Conservation (phyloP, 1,140 invertebrate species). For the Dinoponera quadriceps region DNA sequence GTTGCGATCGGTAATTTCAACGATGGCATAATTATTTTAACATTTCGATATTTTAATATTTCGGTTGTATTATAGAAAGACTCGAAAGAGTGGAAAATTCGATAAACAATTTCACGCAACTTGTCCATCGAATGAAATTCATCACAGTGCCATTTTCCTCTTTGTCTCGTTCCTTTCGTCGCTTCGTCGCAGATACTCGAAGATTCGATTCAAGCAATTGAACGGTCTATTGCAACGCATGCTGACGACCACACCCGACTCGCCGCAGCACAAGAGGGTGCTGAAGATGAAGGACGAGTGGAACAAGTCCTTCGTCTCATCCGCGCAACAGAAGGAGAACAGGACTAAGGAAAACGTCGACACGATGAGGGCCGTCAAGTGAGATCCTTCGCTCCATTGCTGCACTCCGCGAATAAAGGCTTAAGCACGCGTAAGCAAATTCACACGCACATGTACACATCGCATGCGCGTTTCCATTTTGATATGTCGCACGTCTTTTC, state of each 20-base stretch:
- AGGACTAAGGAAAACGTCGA: neutral
- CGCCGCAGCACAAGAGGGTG: slow-evolving; percentile 58
- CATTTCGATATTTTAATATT: too few species aligned
- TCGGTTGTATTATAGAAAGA: too few species aligned
- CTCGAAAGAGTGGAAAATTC: too few species aligned
- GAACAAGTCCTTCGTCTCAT: slow-evolving; percentile 12
- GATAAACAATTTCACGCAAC: too few species aligned
- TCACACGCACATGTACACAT: neutral
- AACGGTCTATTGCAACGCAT: slow-evolving; percentile 62
- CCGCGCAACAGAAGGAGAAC: neutral
- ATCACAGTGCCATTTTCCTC: neutral
- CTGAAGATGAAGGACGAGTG: slow-evolving; percentile 48
- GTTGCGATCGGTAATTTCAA: too few species aligned
- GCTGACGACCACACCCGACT: slow-evolving; percentile 38
- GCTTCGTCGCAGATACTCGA: slow-evolving; percentile 16
- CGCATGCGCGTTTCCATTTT: neutral
- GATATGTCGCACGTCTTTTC: neutral
- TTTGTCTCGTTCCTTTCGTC: neutral
- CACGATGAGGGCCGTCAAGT: slow-evolving; percentile 64
- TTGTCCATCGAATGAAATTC: neutral
- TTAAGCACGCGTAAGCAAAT: neutral
- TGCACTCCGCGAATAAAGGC: neutral
- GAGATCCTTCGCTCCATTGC: slow-evolving; percentile 27
- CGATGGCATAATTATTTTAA: too few species aligned
- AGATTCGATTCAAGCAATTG: slow-evolving; percentile 57